Evolutionary conservation across 2,797 vertebrate species (phyloP).

Genomic region (Lycodopsis pacificus): DNA sequence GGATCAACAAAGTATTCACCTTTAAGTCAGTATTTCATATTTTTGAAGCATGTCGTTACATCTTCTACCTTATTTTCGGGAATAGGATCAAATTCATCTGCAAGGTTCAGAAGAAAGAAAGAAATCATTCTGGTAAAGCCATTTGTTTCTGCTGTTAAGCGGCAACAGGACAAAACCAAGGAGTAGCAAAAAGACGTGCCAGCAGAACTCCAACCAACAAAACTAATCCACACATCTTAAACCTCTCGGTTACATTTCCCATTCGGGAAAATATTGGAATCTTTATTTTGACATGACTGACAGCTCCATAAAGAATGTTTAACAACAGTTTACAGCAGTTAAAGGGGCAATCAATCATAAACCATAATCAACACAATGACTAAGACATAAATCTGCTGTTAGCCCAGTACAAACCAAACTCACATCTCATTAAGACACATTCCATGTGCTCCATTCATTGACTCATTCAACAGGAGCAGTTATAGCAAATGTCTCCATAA

Average conservation of each 20-base stretch:
- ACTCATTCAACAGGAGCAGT: not conserved
- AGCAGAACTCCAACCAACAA: not conserved
- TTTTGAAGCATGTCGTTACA: too few relatives aligned
- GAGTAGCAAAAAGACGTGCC: not conserved
- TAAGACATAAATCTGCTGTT: not conserved
- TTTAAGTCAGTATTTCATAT: too few relatives aligned
- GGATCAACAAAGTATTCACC: too few relatives aligned
- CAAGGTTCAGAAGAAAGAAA: too few relatives aligned
- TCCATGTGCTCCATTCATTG: not conserved
- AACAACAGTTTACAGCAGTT: slow-evolving; percentile 2
- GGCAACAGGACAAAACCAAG: not conserved
- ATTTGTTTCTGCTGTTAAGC: not conserved
- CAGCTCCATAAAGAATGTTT: not conserved
- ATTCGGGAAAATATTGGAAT: slow-evolving; percentile 6
- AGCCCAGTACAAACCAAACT: not conserved
- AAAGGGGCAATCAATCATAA: not conserved
- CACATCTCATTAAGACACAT: not conserved
- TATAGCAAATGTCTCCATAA: not conserved
- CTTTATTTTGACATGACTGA: slow-evolving; percentile 17
- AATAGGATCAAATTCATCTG: too few relatives aligned
- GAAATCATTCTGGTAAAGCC: too few relatives aligned
- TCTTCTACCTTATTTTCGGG: too few relatives aligned
- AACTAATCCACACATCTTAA: too few relatives aligned
- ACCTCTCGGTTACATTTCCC: not conserved
- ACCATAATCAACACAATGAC: not conserved